Evolutionary conservation across 2,113 vertebrate genomes (phyloP).

Genomic region (Sarotherodon lohbergeri): DNA sequence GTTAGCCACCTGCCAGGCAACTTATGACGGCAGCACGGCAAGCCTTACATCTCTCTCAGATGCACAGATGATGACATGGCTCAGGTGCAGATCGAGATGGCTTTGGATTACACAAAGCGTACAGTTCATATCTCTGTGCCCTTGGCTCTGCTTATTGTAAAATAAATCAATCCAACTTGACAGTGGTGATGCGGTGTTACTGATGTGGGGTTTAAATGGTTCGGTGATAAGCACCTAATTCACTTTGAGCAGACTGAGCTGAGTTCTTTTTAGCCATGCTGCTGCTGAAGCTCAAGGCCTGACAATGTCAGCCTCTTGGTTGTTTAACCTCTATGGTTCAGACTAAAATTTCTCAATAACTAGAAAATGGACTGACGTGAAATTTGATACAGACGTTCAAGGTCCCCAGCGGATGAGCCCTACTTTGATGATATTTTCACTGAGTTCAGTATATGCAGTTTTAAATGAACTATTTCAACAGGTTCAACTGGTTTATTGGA

Average conservation of each 20-base stretch:
- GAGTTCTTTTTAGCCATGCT: background rate
- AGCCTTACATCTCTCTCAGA: conserved; percentile 32
- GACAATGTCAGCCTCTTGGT: background rate
- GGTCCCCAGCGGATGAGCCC: background rate
- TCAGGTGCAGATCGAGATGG: background rate
- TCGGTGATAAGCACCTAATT: background rate
- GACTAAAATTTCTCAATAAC: background rate
- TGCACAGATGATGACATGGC: conserved; percentile 24
- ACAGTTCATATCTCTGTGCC: background rate
- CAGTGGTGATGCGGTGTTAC: background rate
- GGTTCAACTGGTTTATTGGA: background rate
- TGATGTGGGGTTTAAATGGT: background rate
- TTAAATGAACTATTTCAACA: background rate
- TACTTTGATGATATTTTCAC: background rate
- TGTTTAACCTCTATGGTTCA: background rate
- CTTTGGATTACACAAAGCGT: background rate
- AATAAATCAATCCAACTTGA: background rate
- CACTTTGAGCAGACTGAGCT: background rate
- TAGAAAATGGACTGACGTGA: background rate
- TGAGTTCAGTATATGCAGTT: background rate
- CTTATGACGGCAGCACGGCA: conserved; percentile 3
- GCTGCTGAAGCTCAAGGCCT: background rate
- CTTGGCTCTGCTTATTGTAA: background rate
- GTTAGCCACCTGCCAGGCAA: conserved; percentile 40
- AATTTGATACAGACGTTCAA: background rate